phyloP scores from a whole-genome alignment of 2,888 invertebrate genomes.

The Pristionchus entomophagus region DNA sequence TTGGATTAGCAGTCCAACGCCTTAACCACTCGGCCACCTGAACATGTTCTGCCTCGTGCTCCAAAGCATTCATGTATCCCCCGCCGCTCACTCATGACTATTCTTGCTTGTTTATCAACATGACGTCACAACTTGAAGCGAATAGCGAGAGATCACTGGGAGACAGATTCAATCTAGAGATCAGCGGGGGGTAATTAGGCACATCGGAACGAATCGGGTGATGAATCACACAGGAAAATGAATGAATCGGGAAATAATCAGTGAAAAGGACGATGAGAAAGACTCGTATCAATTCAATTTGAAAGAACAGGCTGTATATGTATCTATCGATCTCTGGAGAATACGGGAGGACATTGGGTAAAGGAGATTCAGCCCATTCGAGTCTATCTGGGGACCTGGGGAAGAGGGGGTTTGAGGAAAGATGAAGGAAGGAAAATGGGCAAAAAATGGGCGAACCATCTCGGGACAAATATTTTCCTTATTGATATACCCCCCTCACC shows the following conservation, averaged over 20 bases:
- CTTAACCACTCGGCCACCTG: conserved; percentile 67
- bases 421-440: no score
- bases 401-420: no score
- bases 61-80: not conserved
- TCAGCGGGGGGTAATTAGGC: not conserved
- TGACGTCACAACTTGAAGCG: not conserved
- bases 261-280: not conserved
- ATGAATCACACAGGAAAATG: not conserved
- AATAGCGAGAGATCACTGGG: not conserved
- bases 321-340: no score
- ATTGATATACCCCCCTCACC: no score
- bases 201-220: not conserved
- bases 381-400: no score
- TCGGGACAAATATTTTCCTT: no score
- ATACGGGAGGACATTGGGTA: no score
- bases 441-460: no score
- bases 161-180: not conserved
- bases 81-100: not conserved
- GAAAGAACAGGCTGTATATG: not conserved
- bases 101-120: not conserved
- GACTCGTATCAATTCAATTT: not conserved
- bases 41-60: not conserved
- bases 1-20: conserved; percentile 70
- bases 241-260: no score
- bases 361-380: no score